Evolutionary conservation across 2,797 vertebrate genomes (phyloP).

Genomic region (Melopsittacus undulatus): DNA sequence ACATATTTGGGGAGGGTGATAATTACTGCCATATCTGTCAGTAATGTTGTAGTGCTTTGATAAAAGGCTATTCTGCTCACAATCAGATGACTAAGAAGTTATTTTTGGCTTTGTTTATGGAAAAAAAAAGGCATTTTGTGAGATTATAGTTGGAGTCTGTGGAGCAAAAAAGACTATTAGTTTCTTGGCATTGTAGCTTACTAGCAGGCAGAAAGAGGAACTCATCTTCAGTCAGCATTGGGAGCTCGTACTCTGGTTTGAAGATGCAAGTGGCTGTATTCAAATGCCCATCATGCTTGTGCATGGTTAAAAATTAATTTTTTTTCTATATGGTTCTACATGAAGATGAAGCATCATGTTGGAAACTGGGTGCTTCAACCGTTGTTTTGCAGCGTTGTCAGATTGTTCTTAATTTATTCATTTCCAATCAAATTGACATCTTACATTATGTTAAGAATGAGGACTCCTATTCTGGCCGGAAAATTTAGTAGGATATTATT

Average conservation of each 20-base stretch:
- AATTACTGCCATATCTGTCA: conserved; percentile 59
- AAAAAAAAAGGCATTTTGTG: conserved; percentile 63
- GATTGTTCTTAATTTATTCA: neutral
- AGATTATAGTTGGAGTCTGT: conserved; percentile 60
- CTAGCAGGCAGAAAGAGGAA: conserved; percentile 11
- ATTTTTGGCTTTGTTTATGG: conserved; percentile 76
- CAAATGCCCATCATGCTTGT: neutral
- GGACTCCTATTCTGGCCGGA: neutral
- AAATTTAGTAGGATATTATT: neutral
- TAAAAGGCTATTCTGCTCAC: conserved; percentile 55
- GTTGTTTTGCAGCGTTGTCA: neutral
- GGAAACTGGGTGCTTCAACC: neutral
- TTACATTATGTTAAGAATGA: neutral
- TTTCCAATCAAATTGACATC: neutral
- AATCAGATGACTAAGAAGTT: conserved; percentile 70
- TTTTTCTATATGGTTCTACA: neutral
- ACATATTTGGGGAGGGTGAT: conserved; percentile 15
- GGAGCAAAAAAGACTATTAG: conserved; percentile 53
- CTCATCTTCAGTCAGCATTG: neutral
- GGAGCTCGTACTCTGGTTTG: neutral
- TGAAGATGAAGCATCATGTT: neutral
- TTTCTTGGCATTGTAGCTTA: conserved; percentile 58
- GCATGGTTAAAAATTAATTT: neutral
- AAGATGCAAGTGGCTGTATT: neutral
- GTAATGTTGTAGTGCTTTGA: conserved; percentile 45